A percentile compares a stretch with the other conserved stretches of the same genome.
Conservation (phyloP, 2,797 vertebrate species). For the Rhinogobio ventralis region DNA sequence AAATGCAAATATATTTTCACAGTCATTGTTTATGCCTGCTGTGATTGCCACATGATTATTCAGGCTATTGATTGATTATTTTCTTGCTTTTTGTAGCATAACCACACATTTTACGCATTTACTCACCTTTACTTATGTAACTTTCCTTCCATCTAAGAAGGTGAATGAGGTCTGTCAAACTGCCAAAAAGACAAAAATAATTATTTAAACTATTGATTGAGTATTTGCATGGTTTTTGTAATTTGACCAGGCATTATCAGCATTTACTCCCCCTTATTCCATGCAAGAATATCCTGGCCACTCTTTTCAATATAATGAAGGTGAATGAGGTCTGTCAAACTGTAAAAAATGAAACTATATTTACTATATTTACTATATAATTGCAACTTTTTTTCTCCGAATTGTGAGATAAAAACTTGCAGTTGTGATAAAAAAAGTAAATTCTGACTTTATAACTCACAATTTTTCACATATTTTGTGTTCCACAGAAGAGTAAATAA, state of each 20-base stretch:
- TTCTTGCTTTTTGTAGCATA: background rate
- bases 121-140: background rate
- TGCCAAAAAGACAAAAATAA: background rate
- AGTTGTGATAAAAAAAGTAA: no score
- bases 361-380: background rate
- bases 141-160: background rate
- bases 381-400: no score
- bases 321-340: background rate
- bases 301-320: background rate
- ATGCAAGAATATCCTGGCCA: background rate
- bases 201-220: background rate
- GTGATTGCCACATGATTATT: background rate
- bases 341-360: background rate
- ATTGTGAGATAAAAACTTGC: no score
- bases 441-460: no score
- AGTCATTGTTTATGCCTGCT: background rate
- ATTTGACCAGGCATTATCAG: background rate
- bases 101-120: background rate
- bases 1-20: conserved; percentile 22
- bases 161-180: background rate
- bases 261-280: background rate
- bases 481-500: background rate
- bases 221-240: background rate
- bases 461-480: background rate
- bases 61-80: background rate